These are phyloP conservation scores for Cyphomyrmex costatus DNA, from an alignment of 1,140 invertebrate species.

Conservation along the genomic window DNA sequence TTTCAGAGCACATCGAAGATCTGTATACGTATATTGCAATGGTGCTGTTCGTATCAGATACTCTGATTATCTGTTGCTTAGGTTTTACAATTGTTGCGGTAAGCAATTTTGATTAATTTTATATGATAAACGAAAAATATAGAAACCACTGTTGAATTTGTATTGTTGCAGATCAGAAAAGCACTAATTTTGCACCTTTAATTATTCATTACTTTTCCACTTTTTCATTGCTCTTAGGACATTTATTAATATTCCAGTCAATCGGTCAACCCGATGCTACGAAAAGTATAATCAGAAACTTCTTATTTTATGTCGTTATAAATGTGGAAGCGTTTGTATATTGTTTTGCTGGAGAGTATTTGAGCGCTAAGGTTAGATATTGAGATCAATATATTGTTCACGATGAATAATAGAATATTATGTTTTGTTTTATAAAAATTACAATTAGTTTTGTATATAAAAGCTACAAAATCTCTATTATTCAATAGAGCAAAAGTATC, in stretches of 20 bases:
- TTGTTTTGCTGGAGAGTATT: constrained; percentile 67
- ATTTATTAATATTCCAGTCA: constrained; percentile 47
- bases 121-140: neutral
- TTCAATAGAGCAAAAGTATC: constrained; percentile 51
- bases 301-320: constrained; percentile 46
- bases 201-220: neutral
- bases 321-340: constrained; percentile 61
- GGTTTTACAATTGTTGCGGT: constrained; percentile 20
- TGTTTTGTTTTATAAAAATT: too few relatives aligned
- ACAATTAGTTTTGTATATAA: neutral
- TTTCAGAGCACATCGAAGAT: constrained; percentile 26
- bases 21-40: constrained; percentile 23
- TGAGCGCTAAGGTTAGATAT: constrained; percentile 54
- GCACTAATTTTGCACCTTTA: neutral
- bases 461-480: too few relatives aligned
- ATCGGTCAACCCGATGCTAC: neutral
- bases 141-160: neutral
- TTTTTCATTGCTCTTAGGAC: neutral
- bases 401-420: neutral
- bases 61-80: constrained; percentile 43
- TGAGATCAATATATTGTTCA: neutral
- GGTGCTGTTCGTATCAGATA: constrained; percentile 17
- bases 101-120: neutral
- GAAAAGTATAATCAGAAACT: constrained; percentile 2
- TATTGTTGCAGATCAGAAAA: neutral